Evolutionary conservation across 2,888 invertebrate genomes (phyloP), one percentile per base, ranked within the genome.

Genomic region (Caenorhabditis zanzibari): DNA sequence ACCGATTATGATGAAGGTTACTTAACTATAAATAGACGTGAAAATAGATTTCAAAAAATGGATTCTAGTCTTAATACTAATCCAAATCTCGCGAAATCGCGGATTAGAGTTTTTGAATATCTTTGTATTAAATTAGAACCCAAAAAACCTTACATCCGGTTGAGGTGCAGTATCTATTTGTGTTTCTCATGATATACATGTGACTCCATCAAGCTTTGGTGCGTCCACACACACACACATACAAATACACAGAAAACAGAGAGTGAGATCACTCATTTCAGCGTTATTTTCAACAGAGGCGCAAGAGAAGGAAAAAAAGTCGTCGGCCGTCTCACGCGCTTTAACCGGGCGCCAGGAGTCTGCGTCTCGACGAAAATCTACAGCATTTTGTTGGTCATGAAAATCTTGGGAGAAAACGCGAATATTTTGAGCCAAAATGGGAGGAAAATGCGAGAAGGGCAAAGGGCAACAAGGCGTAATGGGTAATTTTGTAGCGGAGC

Each of bases 121-220:
- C 16, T 16, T 49, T 10, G 16, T 32, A 26, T 68, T 6, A 44
- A 19, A 54, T 22, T 14, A 56, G 24, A 71, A 59, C 59, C 32
- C 28, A 59, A 47, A 59, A 47, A 10, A n/a, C n/a, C 16, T 28
- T 59, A 28, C 59, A 72, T 63, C 56, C 64, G 74, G 63, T 44
- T 63, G 54, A 44, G 58, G 41, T 63, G 72, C 28, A 54, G 61
- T 63, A 64, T 44, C 74, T 74, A 32, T 74, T 64, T 74, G 64
- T 74, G 74, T 74, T 74, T 68, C 68, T 68, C 28, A 73, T 73
- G 73, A 73, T 73, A 73, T 73, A 73, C 80, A 81, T 74, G 81
- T 74, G 81, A 81, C 80, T 80, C 68, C 68, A 72, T 66, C 72
- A 81, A 81, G 72, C 72, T 59, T 73, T 59, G 56, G 63, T 54